Evolutionary conservation across 2,888 invertebrate genomes (phyloP).

Genomic region (Eurytoma californica): DNA sequence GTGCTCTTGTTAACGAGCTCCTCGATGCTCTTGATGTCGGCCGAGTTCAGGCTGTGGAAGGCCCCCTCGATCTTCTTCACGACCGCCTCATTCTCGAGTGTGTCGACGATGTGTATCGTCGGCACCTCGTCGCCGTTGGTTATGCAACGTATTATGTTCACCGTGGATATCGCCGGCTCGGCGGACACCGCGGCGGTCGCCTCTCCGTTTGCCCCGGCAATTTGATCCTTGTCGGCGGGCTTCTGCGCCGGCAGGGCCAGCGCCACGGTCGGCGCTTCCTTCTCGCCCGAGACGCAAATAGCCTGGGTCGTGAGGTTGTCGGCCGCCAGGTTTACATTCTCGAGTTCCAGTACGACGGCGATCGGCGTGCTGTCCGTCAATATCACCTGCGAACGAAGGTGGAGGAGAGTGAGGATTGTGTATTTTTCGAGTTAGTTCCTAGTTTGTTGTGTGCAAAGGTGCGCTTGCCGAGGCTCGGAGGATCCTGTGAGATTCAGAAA

Average conservation of each 20-base stretch:
- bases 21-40: constrained; percentile 56
- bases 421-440: too few relatives aligned
- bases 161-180: constrained; percentile 50
- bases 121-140: constrained; percentile 67
- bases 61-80: constrained; percentile 60
- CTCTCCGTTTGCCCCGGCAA: constrained; percentile 26
- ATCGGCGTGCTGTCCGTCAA: constrained; percentile 45
- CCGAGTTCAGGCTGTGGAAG: constrained; percentile 54
- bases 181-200: constrained; percentile 10
- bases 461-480: too few relatives aligned
- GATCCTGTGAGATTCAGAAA: too few relatives aligned
- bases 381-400: constrained; percentile 44
- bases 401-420: too few relatives aligned
- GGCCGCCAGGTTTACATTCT: constrained; percentile 44
- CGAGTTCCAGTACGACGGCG: constrained; percentile 49
- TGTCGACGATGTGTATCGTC: constrained; percentile 72
- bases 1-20: constrained; percentile 56
- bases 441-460: too few relatives aligned
- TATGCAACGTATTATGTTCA: constrained; percentile 68
- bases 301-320: constrained; percentile 29
- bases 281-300: constrained; percentile 33
- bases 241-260: background rate
- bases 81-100: constrained; percentile 64
- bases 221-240: constrained; percentile 23
- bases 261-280: constrained; percentile 13